Evolutionary conservation across 2,888 invertebrate genomes (phyloP), one percentile per base, ranked within the genome.

Genomic region (Drosophila colorata): DNA sequence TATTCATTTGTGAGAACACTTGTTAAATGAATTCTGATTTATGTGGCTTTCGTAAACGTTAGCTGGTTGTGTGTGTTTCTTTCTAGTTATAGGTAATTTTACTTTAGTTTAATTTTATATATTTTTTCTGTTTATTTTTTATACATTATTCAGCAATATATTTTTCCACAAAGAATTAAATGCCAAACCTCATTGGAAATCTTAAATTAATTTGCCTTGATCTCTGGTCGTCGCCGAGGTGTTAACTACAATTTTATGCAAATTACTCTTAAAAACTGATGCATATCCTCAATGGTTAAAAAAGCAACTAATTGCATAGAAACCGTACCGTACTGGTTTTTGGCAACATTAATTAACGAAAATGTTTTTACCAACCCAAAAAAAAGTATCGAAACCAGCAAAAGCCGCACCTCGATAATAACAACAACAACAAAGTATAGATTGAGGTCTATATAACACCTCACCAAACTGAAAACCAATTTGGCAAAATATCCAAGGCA

Each of bases 221-320:
- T 68, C 57, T 60, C 37, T 52, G 31, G 35, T 35, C 43, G 48
- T 8, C 40, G 23, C 31, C 18, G 49, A 80, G 88, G 83, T 83
- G 83, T 87, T 89, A 87, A 87, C 85, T 75, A 75, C 69, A 82
- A 64, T 75, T 75, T 89, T 69, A 83, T 83, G 89, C 89, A 83
- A 83, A 83, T 88, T 68, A 69, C 18, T 44, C 18, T 2, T 38
- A 43, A 60, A 66, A 65, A 67, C 63, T 51, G 88, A 87, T 82
- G 88, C 70, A 89, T 80, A 82, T 88, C 86, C 70, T 9, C 53
- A 51, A 43, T 52, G 52, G 16, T 28, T 43, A 43, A 61, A 38
- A 28, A 55, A 56, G 25, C 44, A 77, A 63, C 87, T 86, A 79
- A 87, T 82, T 89, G 82, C 74, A 80, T 46, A 61, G 20, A 58